Base-by-base conservation (phyloP, 2,888 invertebrate genomes). In the Drosophila siamana region DNA sequence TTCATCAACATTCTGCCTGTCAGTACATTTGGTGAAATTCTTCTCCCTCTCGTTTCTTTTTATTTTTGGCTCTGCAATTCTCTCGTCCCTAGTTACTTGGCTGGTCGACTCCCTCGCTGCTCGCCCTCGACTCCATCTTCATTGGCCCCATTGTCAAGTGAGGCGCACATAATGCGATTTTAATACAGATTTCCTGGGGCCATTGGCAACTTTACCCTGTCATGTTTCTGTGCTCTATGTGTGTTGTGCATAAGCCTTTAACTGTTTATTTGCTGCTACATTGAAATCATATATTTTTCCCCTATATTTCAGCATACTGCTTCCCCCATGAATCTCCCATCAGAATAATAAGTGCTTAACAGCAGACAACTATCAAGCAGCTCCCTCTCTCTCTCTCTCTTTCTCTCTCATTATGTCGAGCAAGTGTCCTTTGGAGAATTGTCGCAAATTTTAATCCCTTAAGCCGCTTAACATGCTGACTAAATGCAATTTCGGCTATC, bases 101-200 rank as follows among this genome's bases (percentile, higher is more conserved):
- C 19, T 60, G 43, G 6, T 60, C 60, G 60, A 28, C 40, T 19
- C 38, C 26, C 33, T 41, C 44, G 19, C 19, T 19, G 19, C 55
- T 5, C 28, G 22, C 26, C 2, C 19, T 38, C 43, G 9, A 36
- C n/a, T 13, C 16, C 41, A 41, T 22, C 33, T 8, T 9, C 28
- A 19, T 43, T 65, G 55, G 47, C 60, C 59, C 71, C 67, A 61
- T 75, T 82, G 72, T 78, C 78, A 85, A 87, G 87, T 85, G 85
- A 87, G 71, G 83, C 83, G 82, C 57, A 76, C 69, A 71, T 85
- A 87, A 82, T 85, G 80, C 85, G 85, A 85, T 87, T 86, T 86
- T 83, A 86, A 83, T 83, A 84, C 84, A 84, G 86, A 83, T 83
- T 83, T 83, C 69, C 74, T 60, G 43, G 46, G 60, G 61, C 62